phyloP scores from a whole-genome alignment of 2,113 vertebrate genomes.

The Fregetta grallaria region DNA sequence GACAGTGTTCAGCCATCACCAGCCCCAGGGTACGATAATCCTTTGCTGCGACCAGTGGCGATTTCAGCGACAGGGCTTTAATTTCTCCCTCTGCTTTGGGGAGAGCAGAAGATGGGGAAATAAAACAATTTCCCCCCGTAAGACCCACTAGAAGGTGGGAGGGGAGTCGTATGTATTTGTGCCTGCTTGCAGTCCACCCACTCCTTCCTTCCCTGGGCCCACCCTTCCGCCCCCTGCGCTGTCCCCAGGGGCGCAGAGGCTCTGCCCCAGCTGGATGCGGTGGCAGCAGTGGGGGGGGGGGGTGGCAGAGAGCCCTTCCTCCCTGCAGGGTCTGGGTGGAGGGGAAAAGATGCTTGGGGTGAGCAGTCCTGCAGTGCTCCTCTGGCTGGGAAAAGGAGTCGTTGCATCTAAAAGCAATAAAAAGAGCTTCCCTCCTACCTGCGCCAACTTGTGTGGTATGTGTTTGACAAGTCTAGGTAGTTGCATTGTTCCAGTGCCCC shows the following conservation, averaged over 20 bases:
- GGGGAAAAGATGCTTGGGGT: background rate
- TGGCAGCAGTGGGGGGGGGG: background rate
- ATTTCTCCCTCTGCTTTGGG: background rate
- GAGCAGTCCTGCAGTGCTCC: background rate
- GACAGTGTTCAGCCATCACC: background rate
- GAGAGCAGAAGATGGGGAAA: background rate
- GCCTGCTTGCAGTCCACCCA: constrained; percentile 34
- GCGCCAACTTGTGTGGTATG: rapidly evolving
- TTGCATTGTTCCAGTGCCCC: background rate
- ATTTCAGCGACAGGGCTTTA: background rate
- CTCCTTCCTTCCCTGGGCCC: constrained; percentile 43
- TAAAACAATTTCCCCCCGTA: background rate
- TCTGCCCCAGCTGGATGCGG: background rate
- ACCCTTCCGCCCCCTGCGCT: background rate
- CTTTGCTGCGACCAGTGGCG: rapidly evolving
- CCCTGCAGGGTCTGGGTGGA: background rate
- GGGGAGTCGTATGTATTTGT: background rate
- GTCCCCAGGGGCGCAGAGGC: background rate
- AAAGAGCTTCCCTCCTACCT: background rate
- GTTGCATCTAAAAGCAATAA: background rate
- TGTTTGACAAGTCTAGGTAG: background rate
- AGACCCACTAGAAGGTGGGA: background rate
- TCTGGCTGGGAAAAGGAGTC: background rate
- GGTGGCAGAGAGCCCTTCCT: background rate
- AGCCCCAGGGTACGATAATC: rapidly evolving